Conservation (phyloP, 2,888 invertebrate species). For the Timema cristinae region DNA sequence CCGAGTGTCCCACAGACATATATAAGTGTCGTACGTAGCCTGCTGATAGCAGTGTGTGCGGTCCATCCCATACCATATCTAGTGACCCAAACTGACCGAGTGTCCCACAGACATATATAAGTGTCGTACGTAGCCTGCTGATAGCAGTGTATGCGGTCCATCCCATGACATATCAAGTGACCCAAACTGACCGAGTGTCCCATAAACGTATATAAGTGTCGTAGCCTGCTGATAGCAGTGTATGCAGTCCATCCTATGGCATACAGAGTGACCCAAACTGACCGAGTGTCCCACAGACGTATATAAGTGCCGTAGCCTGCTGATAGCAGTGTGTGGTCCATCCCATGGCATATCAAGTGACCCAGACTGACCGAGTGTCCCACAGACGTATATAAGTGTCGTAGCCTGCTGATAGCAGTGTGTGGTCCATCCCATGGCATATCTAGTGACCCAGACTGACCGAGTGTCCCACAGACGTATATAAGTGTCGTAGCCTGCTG, state of each 20-base stretch:
- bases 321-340: not conserved
- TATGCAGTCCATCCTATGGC: not conserved
- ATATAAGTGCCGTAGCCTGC: conserved; percentile 2
- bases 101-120: not conserved
- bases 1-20: no score
- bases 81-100: not conserved
- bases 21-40: no score
- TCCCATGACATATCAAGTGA: not conserved
- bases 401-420: no score
- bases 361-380: not conserved
- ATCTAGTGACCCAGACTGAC: not conserved
- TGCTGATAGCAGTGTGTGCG: no score
- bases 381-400: no score
- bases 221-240: no score
- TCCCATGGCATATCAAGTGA: not conserved
- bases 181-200: not conserved
- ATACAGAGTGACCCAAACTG: not conserved
- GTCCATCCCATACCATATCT: no score
- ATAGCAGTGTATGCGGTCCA: not conserved
- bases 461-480: not conserved
- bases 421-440: no score
- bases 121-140: conserved; percentile 12
- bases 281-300: conserved; percentile 1
- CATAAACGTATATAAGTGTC: no score
- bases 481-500: conserved; percentile 7